phyloP scores from a whole-genome alignment of 1,140 invertebrate genomes.

The Pseudoatta argentina region DNA sequence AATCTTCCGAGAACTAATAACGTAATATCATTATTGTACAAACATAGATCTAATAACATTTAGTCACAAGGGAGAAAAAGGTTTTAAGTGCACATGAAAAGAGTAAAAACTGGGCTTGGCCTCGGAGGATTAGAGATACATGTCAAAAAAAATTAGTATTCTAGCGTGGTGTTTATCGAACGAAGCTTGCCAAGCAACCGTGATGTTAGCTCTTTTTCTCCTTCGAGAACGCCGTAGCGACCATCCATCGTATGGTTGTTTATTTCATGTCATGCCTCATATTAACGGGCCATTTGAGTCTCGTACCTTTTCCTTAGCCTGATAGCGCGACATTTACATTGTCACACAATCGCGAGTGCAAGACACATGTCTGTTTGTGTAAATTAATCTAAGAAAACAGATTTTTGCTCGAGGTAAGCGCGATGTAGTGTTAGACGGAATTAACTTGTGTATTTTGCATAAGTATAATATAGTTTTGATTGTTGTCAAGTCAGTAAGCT shows the following conservation, averaged over 20 bases:
- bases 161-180: conserved; percentile 53
- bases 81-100: conserved; percentile 12
- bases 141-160: conserved; percentile 73
- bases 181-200: conserved; percentile 16
- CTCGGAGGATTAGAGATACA: conserved; percentile 57
- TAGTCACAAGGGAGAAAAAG: conserved; percentile 1
- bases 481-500: not conserved
- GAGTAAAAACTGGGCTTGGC: conserved; percentile 33
- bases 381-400: conserved; percentile 26
- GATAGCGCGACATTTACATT: conserved; percentile 36
- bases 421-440: not conserved
- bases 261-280: conserved; percentile 52
- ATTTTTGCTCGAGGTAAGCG: not conserved
- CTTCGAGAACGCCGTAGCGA: not conserved
- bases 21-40: not conserved
- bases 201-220: not conserved
- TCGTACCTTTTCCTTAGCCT: not conserved
- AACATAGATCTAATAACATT: conserved; percentile 24
- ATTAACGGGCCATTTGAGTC: conserved; percentile 62
- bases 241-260: conserved; percentile 23
- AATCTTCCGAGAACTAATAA: conserved; percentile 15
- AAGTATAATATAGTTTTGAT: not conserved
- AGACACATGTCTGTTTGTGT: not conserved
- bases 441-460: conserved; percentile 1
- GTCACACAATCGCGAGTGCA: not conserved